Evolutionary conservation across 1,140 invertebrate species (phyloP), one percentile per base, ranked within the genome.

Genomic region (Lerema accius): DNA sequence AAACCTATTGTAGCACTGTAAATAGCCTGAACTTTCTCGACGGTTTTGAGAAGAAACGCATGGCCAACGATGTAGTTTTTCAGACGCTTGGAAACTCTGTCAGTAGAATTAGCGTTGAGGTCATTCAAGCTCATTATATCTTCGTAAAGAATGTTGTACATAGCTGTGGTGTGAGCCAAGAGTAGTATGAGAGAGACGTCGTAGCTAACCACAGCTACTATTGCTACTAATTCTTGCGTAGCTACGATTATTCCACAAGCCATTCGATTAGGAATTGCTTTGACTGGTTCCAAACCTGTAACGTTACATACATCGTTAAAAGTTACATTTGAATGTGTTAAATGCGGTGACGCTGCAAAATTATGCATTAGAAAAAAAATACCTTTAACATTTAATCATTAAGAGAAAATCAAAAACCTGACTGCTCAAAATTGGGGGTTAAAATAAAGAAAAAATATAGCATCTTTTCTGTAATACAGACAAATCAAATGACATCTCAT

Each of bases 101-200:
- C 37, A 6, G 19, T 53, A 23, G 4, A n/a, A 43, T 45, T 13
- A 17, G 9, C 15, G 3, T 55, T 9, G 13, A 61, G 15, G 1
- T 67, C 43, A 10, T 62, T 65, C 15, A 76, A 53, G 13, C 19
- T 50, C 28, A 39, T 42, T 13, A 68, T 40, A n/a, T 76, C 73
- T 45, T 69, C 42, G 4, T 53, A 26, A n/a, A 69, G 65, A 1
- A 76, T 45, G 37, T 67, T 67, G 28, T 59, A 76, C 51, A 71
- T 69, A 13, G 64, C 53, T 0, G 74, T 69, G 5, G 69, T 73
- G 37, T 76, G 74, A 26, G 68, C 61, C 10, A 71, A 64, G 4
- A 76, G 23, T 10, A 73, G 69, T 4, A 76, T 63, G 5, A 73
- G 39, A 0, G 55, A 49, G n/a, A 60, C 28, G 14, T 76, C 70